phyloP scores from a whole-genome alignment of 2,888 invertebrate species.

The Cephus nigrinus region DNA sequence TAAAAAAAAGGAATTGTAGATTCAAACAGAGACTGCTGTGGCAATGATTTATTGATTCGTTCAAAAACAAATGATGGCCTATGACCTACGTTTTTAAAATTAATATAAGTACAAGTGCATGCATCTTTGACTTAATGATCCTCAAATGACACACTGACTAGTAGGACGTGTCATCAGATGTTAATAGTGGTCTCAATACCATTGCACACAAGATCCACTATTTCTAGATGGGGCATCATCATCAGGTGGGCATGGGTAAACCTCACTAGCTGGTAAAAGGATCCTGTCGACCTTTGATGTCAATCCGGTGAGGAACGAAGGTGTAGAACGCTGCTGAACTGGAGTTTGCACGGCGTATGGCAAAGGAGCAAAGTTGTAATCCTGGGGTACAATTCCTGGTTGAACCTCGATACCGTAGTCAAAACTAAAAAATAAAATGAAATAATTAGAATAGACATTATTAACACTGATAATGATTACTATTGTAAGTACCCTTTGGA shows the following conservation, averaged over 20 bases:
- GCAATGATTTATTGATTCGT: neutral
- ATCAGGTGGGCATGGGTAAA: neutral
- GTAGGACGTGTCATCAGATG: neutral
- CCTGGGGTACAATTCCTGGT: neutral
- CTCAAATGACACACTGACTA: neutral
- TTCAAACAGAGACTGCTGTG: neutral
- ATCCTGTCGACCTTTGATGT: constrained; percentile 35
- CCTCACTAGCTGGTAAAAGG: constrained; percentile 38
- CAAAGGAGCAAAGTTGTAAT: neutral
- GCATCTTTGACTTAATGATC: neutral
- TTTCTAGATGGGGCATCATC: neutral
- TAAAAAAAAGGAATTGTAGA: neutral
- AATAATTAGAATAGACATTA: neutral
- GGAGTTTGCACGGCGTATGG: constrained; percentile 15
- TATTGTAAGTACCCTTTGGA: neutral
- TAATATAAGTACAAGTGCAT: neutral
- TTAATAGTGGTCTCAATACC: neutral
- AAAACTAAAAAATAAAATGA: neutral
- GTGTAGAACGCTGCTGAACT: neutral
- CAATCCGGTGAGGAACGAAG: constrained; percentile 27
- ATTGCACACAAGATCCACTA: neutral
- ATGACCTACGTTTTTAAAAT: neutral
- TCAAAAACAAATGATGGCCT: neutral
- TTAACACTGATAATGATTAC: neutral
- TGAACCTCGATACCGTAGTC: neutral